Evolutionary conservation across 2,888 invertebrate genomes (phyloP).

Genomic region (Drosophila lacicola): DNA sequence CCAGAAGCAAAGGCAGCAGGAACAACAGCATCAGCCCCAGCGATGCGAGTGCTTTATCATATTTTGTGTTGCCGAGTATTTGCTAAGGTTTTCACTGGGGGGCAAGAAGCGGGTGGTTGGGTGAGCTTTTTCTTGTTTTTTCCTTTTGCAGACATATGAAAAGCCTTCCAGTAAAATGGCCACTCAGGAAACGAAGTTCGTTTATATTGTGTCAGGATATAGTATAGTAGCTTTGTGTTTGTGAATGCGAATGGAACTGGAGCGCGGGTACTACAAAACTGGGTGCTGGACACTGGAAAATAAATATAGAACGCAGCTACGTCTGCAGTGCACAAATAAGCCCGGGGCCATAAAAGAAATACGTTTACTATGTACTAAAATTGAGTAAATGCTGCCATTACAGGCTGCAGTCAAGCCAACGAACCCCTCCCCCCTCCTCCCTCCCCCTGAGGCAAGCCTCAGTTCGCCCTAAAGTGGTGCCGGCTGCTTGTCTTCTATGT

Average conservation of each 20-base stretch:
- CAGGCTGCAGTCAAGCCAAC: constrained; percentile 62
- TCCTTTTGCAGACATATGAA: constrained; percentile 45
- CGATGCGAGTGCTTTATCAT: constrained; percentile 68
- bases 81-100: constrained; percentile 57
- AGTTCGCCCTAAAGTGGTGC: constrained; percentile 8
- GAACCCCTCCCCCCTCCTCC: background rate
- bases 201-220: constrained; percentile 80
- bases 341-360: constrained; percentile 74
- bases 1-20: constrained; percentile 31
- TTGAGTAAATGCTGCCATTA: constrained; percentile 80
- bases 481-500: constrained; percentile 53
- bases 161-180: constrained; percentile 78
- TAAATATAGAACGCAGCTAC: constrained; percentile 52
- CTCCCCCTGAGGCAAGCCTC: constrained; percentile 5
- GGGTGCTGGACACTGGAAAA: constrained; percentile 24
- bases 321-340: constrained; percentile 71
- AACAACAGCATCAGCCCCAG: constrained; percentile 28
- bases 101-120: background rate
- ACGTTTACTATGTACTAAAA: constrained; percentile 79
- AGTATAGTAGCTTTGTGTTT: constrained; percentile 63
- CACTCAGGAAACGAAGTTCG: constrained; percentile 81
- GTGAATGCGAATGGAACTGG: constrained; percentile 48
- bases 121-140: background rate
- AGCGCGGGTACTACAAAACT: background rate
- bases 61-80: constrained; percentile 73